Conservation (phyloP, 2,888 invertebrate species). For the Apamea monoglypha region DNA sequence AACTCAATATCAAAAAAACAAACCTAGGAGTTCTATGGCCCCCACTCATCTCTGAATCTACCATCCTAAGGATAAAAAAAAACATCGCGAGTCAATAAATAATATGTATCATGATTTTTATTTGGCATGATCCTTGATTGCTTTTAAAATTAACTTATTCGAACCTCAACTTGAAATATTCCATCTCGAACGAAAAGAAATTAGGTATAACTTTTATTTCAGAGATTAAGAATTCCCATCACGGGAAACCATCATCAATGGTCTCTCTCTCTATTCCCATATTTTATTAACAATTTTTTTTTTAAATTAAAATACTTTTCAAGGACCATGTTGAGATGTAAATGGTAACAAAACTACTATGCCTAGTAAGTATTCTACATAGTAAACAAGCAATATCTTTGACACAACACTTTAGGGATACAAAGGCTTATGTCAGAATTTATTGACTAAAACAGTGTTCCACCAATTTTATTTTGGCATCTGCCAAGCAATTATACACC, state of each 20-base stretch:
- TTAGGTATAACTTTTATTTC: no score
- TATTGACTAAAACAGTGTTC: neutral
- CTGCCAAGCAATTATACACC: slow-evolving; percentile 1
- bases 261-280: no score
- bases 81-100: slow-evolving; percentile 73
- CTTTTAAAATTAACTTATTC: neutral
- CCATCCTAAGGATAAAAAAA: slow-evolving; percentile 91
- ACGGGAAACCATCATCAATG: no score
- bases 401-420: neutral
- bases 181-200: neutral
- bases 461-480: neutral
- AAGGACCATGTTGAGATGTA: slow-evolving; percentile 58
- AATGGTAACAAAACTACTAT: slow-evolving; percentile 43
- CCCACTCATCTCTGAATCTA: slow-evolving; percentile 92
- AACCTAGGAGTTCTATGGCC: slow-evolving; percentile 93
- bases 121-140: slow-evolving; percentile 50
- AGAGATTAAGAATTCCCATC: neutral
- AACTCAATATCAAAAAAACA: slow-evolving; percentile 90
- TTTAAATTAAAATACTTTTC: slow-evolving; percentile 16
- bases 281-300: neutral
- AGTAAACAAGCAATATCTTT: slow-evolving; percentile 34
- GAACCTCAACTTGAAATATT: neutral
- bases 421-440: neutral
- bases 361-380: slow-evolving; percentile 24
- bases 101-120: slow-evolving; percentile 37